Conservation (phyloP, 2,888 invertebrate genomes). For the Sesia apiformis region DNA sequence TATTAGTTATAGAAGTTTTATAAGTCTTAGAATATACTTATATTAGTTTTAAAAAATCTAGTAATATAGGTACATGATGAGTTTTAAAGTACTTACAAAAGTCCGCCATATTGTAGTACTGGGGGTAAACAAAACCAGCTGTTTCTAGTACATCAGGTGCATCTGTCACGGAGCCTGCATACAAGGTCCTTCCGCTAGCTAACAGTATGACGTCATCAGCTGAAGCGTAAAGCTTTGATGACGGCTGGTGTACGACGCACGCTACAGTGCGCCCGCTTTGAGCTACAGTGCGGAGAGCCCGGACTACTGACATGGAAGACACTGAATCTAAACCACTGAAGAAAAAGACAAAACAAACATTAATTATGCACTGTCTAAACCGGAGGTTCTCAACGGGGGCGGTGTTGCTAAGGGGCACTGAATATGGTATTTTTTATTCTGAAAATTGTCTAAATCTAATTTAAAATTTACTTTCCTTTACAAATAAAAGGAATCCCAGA, state of each 20-base stretch:
- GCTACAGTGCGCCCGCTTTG: slow-evolving; percentile 79
- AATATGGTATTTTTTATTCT: no score
- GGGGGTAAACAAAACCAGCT: slow-evolving; percentile 79
- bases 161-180: slow-evolving; percentile 76
- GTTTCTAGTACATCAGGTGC: slow-evolving; percentile 75
- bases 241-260: slow-evolving; percentile 87
- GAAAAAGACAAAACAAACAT: slow-evolving; percentile 1
- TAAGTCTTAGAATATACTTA: no score
- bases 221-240: slow-evolving; percentile 81
- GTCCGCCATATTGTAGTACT: slow-evolving; percentile 87
- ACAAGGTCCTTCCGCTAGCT: slow-evolving; percentile 79
- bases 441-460: no score
- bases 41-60: no score
- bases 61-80: no score
- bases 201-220: slow-evolving; percentile 84
- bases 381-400: no score
- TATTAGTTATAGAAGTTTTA: no score
- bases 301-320: slow-evolving; percentile 79
- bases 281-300: slow-evolving; percentile 77
- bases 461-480: no score
- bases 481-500: no score
- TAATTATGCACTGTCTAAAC: no score
- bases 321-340: slow-evolving; percentile 77
- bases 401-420: no score
- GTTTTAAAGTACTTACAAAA: slow-evolving; percentile 71